These are phyloP conservation scores for Pocillopora grandis DNA, from an alignment of 92 coral and sea anemone species.

Conservation along the genomic window DNA sequence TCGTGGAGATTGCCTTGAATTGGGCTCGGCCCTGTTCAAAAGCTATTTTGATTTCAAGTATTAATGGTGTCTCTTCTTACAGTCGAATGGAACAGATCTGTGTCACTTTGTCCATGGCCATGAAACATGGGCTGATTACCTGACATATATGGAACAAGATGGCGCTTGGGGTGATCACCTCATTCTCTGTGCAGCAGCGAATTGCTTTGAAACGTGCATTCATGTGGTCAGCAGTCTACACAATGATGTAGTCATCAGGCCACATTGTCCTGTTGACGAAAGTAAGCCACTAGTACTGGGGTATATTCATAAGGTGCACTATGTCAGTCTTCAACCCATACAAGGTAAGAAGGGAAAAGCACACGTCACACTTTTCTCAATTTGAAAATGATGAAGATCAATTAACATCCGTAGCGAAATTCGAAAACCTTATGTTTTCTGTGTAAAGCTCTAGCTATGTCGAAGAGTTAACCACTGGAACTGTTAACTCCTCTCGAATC, in stretches of 20 bases:
- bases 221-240: conserved; percentile 7
- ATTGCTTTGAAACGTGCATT: neutral
- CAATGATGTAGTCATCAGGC: neutral
- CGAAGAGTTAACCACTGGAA: too few species aligned
- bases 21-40: too few species aligned
- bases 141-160: neutral
- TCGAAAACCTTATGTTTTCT: too few species aligned
- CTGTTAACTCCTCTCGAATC: too few species aligned
- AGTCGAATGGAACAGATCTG: neutral
- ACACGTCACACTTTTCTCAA: too few species aligned
- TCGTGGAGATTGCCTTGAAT: too few species aligned
- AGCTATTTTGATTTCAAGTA: too few species aligned
- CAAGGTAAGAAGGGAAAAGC: neutral
- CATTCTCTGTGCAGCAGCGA: conserved; percentile 3
- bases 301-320: neutral
- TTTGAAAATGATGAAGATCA: too few species aligned
- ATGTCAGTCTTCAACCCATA: neutral
- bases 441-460: too few species aligned
- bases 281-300: conserved; percentile 15
- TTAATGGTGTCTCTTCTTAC: neutral
- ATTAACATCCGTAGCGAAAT: too few species aligned
- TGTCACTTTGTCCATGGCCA: neutral
- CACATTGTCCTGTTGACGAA: neutral
- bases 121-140: conserved; percentile 1
- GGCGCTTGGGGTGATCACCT: conserved; percentile 20